A percentile compares a stretch with the other conserved stretches of the same genome.
These are phyloP conservation scores for Pipra filicauda DNA, from an alignment of 2,113 vertebrate species.

Conservation along the genomic window DNA sequence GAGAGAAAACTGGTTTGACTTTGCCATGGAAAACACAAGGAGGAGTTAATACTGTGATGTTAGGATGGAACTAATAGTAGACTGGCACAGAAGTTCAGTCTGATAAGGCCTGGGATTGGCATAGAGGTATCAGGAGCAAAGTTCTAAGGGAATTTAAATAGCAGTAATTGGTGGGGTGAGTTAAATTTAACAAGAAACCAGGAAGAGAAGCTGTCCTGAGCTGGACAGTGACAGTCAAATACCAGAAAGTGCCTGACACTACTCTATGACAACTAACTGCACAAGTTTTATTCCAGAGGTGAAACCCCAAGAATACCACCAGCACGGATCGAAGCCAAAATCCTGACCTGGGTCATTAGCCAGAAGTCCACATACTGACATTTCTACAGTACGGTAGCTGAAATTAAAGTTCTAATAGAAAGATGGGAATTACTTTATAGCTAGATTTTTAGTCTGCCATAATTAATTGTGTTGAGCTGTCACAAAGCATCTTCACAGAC, in stretches of 20 bases:
- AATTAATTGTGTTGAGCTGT: not conserved
- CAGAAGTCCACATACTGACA: not conserved
- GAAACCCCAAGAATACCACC: not conserved
- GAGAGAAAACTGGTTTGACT: not conserved
- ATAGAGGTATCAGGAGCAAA: not conserved
- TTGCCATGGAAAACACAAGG: not conserved
- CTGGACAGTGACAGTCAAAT: not conserved
- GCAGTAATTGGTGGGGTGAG: not conserved
- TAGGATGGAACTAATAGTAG: not conserved
- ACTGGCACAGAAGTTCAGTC: not conserved
- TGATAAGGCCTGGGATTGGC: not conserved
- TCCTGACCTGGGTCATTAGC: rapidly evolving
- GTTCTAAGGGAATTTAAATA: not conserved
- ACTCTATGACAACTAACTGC: not conserved
- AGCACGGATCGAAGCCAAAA: not conserved
- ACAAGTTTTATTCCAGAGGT: not conserved
- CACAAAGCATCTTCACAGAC: not conserved
- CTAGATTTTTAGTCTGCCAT: not conserved
- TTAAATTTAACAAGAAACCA: not conserved
- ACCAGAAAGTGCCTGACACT: not conserved
- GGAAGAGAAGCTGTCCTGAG: not conserved
- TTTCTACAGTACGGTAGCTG: not conserved
- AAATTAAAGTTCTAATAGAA: not conserved
- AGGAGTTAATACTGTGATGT: not conserved
- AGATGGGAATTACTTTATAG: not conserved